Evolutionary conservation across 2,888 invertebrate species (phyloP).

Genomic region (Caradrina clavipalpis): DNA sequence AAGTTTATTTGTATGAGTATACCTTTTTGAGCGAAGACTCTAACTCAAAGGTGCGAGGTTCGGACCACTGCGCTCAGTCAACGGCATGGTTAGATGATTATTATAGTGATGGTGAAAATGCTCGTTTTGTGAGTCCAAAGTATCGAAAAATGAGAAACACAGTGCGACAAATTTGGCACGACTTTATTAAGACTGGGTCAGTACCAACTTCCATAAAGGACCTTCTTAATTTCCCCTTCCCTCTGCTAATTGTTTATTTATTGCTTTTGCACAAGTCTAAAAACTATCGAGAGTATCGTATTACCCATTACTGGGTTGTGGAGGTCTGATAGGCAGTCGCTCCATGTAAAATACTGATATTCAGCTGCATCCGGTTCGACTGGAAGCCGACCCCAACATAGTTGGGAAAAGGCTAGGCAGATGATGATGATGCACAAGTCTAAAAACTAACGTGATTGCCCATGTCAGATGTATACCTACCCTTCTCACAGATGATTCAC

Average conservation of each 20-base stretch:
- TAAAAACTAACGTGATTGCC: too few species aligned
- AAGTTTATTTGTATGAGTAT: constrained; percentile 73
- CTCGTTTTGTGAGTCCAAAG: constrained; percentile 51
- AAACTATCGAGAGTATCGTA: too few species aligned
- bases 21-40: constrained; percentile 65
- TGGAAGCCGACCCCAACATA: too few species aligned
- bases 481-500: too few species aligned
- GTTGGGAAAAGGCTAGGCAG: too few species aligned
- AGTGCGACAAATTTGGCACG: constrained; percentile 70
- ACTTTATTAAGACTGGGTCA: constrained; percentile 75
- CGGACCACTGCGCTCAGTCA: constrained; percentile 72
- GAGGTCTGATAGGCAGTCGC: too few species aligned
- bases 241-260: neutral
- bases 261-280: too few species aligned
- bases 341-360: too few species aligned
- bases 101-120: constrained; percentile 43
- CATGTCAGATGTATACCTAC: too few species aligned
- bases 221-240: neutral
- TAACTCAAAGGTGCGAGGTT: constrained; percentile 56
- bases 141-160: constrained; percentile 58
- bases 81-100: constrained; percentile 56
- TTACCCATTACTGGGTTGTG: too few species aligned
- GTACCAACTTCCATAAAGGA: constrained; percentile 21
- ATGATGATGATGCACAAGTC: too few species aligned
- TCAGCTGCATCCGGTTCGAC: too few species aligned